Evolutionary conservation across 2,797 vertebrate genomes (phyloP).

Genomic region (Melopsittacus undulatus): DNA sequence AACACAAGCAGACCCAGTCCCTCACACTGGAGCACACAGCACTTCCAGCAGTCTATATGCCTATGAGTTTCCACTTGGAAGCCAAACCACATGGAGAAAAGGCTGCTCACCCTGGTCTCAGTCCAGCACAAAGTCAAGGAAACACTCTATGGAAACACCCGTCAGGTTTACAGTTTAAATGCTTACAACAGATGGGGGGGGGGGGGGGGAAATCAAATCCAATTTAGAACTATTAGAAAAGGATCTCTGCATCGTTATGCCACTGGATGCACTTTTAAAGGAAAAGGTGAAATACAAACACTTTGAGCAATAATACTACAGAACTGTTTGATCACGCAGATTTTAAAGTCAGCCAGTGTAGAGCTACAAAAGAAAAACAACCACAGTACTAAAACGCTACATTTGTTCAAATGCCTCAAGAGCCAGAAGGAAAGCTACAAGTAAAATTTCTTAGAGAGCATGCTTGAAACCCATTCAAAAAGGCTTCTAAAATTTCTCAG

Average conservation of each 20-base stretch:
- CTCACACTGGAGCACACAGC: not conserved
- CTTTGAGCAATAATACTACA: not conserved
- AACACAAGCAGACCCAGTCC: not conserved
- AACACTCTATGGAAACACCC: fast-evolving
- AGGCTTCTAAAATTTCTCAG: not conserved
- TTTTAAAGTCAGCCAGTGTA: not conserved
- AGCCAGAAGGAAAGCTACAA: not conserved
- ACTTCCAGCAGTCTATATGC: not conserved
- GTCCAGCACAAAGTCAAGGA: not conserved
- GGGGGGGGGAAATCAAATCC: too few species aligned
- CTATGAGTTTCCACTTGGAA: not conserved
- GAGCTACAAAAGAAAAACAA: not conserved
- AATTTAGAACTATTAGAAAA: not conserved
- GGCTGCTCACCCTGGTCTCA: not conserved
- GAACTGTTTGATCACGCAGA: not conserved
- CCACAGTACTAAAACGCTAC: not conserved
- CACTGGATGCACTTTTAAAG: not conserved
- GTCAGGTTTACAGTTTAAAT: not conserved
- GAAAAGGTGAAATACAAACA: not conserved
- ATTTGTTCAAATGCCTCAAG: not conserved
- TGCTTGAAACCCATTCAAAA: not conserved
- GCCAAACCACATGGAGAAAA: not conserved
- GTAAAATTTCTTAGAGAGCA: not conserved
- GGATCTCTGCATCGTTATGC: not conserved
- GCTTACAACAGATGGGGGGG: too few species aligned